phyloP scores from a whole-genome alignment of 2,113 vertebrate genomes.

The Scomber colias region DNA sequence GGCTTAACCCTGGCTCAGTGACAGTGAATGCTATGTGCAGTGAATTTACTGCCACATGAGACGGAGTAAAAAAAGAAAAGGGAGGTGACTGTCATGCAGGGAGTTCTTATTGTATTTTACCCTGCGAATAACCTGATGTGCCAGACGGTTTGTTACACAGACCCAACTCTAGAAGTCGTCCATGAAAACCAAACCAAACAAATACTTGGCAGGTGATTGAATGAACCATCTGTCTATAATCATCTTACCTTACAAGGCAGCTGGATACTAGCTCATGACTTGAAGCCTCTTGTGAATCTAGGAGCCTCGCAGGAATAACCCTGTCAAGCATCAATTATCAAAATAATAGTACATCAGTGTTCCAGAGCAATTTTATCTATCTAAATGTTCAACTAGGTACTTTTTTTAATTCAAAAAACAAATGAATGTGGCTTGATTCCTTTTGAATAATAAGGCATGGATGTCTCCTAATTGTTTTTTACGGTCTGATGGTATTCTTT shows the following conservation, averaged over 20 bases:
- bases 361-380: background rate
- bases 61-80: background rate
- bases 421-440: background rate
- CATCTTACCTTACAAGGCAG: too few relatives aligned
- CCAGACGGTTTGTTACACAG: too few relatives aligned
- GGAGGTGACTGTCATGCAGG: conserved; percentile 2
- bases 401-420: background rate
- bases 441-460: background rate
- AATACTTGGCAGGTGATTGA: too few relatives aligned
- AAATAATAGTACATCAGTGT: background rate
- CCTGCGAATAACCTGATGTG: background rate
- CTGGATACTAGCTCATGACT: too few relatives aligned
- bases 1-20: conserved; percentile 55
- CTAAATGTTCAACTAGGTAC: too few relatives aligned
- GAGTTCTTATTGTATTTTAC: background rate
- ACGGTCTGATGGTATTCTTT: background rate
- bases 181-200: too few relatives aligned
- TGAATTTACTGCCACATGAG: conserved; percentile 33
- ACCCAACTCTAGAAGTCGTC: too few relatives aligned
- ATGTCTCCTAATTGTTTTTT: background rate
- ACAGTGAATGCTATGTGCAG: conserved; percentile 4
- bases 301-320: too few relatives aligned
- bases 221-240: too few relatives aligned
- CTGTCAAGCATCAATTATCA: conserved; percentile 17
- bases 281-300: too few relatives aligned